Percentiles rank a stretch among this genome's conserved stretches.
Evolutionary conservation across 2,888 invertebrate species (phyloP).

Genomic region (Blera fallax): DNA sequence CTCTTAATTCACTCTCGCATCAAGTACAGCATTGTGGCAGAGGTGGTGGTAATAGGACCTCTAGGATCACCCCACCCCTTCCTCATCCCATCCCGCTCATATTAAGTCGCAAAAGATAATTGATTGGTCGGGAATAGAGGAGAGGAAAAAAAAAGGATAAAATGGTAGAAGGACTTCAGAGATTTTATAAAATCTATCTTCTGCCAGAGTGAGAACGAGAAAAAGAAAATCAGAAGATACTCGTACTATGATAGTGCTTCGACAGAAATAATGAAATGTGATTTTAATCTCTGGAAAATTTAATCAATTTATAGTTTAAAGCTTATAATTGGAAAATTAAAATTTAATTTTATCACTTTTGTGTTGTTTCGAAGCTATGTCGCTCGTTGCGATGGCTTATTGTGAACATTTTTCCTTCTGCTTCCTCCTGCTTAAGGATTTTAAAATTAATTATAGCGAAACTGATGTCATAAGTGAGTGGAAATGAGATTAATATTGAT

Average conservation of each 20-base stretch:
- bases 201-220: not conserved
- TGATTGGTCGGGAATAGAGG: conserved; percentile 3
- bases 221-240: not conserved
- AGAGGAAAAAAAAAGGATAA: not conserved
- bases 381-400: not conserved
- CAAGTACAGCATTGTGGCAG: not conserved
- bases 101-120: conserved; percentile 32
- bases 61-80: not conserved
- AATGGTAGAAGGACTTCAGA: not conserved
- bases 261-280: conserved; percentile 32
- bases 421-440: not conserved
- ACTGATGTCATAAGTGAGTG: not conserved
- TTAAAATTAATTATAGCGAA: conserved; percentile 2
- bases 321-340: conserved; percentile 61
- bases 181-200: not conserved
- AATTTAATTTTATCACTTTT: conserved; percentile 44
- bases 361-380: not conserved
- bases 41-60: conserved; percentile 5
- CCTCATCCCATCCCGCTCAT: not conserved
- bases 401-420: not conserved
- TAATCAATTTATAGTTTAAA: conserved; percentile 59
- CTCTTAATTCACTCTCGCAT: conserved; percentile 56
- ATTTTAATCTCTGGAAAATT: conserved; percentile 57
- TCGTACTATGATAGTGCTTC: not conserved
- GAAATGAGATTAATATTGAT: not conserved